Evolutionary conservation across 2,113 vertebrate genomes (phyloP).

Genomic region (Colossoma macropomum): DNA sequence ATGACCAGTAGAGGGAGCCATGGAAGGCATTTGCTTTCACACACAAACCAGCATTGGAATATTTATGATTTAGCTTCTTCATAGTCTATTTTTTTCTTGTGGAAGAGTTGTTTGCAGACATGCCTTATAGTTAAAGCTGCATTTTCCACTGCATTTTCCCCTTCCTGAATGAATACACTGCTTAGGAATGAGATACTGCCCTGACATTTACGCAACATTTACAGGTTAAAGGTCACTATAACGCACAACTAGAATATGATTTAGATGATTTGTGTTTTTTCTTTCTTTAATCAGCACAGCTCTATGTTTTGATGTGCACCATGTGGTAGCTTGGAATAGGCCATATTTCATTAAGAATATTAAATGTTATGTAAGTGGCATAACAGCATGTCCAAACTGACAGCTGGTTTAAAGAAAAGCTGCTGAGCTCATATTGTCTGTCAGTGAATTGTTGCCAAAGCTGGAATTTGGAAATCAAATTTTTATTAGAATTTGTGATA

Average conservation of each 20-base stretch:
- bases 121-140: background rate
- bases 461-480: background rate
- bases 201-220: no score
- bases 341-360: constrained; percentile 19
- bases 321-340: background rate
- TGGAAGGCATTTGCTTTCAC: background rate
- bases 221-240: background rate
- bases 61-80: constrained; percentile 13
- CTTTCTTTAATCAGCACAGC: background rate
- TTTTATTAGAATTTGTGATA: background rate
- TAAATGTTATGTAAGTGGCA: background rate
- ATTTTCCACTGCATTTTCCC: background rate
- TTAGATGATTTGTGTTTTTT: background rate
- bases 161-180: background rate
- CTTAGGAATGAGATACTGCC: background rate
- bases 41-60: background rate
- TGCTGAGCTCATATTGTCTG: background rate
- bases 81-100: background rate
- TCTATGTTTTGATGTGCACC: background rate
- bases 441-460: background rate
- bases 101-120: background rate
- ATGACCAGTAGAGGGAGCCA: constrained; percentile 52
- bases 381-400: background rate
- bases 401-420: background rate
- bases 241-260: background rate